Conservation (phyloP, 2,888 invertebrate species). For the Apotomis turbidana region DNA sequence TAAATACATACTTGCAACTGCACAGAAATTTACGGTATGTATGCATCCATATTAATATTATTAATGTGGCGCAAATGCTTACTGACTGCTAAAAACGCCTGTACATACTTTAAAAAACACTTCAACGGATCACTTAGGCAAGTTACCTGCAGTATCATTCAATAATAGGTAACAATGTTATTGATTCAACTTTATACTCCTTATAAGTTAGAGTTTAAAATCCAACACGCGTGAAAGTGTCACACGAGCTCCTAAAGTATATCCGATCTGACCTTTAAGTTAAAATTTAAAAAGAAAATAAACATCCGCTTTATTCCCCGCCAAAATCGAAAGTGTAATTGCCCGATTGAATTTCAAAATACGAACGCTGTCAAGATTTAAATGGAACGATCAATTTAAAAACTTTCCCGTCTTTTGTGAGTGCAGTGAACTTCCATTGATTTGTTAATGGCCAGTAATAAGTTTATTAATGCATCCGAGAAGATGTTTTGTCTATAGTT, state of each 20-base stretch:
- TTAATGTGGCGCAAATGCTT: slow-evolving; percentile 35
- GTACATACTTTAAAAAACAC: slow-evolving; percentile 24
- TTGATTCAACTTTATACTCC: too few relatives aligned
- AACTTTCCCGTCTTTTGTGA: slow-evolving; percentile 52
- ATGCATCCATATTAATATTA: slow-evolving; percentile 38
- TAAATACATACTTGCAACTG: slow-evolving; percentile 34
- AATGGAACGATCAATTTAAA: slow-evolving; percentile 54
- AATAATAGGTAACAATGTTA: background rate
- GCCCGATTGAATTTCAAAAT: slow-evolving; percentile 52
- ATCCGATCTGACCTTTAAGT: slow-evolving; percentile 33
- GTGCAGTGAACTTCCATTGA: slow-evolving; percentile 43
- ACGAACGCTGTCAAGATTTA: slow-evolving; percentile 48
- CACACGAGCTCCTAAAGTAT: slow-evolving; percentile 11
- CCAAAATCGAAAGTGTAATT: slow-evolving; percentile 47
- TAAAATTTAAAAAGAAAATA: slow-evolving; percentile 37
- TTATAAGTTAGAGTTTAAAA: background rate
- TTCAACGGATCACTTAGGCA: slow-evolving; percentile 1
- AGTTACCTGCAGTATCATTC: background rate
- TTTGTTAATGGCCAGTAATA: slow-evolving; percentile 46
- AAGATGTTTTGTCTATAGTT: slow-evolving; percentile 41
- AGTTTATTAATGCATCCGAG: slow-evolving; percentile 43
- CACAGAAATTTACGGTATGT: slow-evolving; percentile 38
- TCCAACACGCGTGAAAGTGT: background rate
- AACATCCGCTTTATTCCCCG: slow-evolving; percentile 37
- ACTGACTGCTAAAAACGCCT: slow-evolving; percentile 17